Evolutionary conservation across 2,113 vertebrate species (phyloP).

Genomic region (Hemiprocne comata): DNA sequence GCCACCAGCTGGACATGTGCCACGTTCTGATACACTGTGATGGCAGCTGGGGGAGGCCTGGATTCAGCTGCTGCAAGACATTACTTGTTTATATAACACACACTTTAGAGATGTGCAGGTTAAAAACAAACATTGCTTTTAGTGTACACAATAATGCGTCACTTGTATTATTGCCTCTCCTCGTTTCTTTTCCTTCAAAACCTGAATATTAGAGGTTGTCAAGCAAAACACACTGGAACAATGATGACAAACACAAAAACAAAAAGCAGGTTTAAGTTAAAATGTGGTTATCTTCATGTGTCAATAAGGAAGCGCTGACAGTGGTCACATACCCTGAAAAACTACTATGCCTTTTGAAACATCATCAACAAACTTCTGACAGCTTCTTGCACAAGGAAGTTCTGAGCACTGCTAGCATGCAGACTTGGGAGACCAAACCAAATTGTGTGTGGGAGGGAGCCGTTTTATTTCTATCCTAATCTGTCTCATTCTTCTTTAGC

Average conservation of each 20-base stretch:
- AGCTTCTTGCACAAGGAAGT: background rate
- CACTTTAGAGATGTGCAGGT: background rate
- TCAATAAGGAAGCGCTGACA: background rate
- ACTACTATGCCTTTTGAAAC: background rate
- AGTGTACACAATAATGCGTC: background rate
- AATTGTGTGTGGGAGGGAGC: background rate
- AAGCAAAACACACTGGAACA: accelerated
- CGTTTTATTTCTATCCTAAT: background rate
- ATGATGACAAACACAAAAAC: background rate
- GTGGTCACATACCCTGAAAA: background rate
- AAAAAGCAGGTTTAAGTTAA: background rate
- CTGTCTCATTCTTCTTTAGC: background rate
- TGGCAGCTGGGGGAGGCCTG: slow-evolving; percentile 15
- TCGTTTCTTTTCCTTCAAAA: background rate
- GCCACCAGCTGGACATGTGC: background rate
- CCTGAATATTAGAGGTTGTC: background rate
- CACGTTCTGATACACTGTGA: background rate
- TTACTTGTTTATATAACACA: background rate
- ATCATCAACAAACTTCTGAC: background rate
- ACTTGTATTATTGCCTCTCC: background rate
- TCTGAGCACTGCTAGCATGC: background rate
- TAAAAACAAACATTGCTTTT: background rate
- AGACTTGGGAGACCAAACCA: background rate
- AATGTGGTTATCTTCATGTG: background rate
- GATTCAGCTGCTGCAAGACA: background rate